A percentile compares a stretch with the other conserved stretches of the same genome.
Conservation (phyloP, 2,888 invertebrate species). For the Tuberolachnus salignus region DNA sequence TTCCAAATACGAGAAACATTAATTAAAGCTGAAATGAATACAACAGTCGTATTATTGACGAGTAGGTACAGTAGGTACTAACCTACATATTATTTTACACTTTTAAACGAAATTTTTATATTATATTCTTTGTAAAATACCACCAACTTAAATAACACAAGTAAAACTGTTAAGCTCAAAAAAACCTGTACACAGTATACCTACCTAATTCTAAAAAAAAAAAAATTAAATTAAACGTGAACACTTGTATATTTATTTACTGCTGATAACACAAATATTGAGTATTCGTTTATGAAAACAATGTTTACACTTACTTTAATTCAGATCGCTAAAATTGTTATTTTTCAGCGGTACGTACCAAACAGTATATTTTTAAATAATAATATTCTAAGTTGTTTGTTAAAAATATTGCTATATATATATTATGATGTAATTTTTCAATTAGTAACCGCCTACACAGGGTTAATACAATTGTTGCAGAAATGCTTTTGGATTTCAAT, state of each 20-base stretch:
- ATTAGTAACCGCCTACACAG: conserved; percentile 19
- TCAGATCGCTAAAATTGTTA: background rate
- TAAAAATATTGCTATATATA: too few species aligned
- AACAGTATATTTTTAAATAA: background rate
- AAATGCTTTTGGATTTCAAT: background rate
- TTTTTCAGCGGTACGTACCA: background rate
- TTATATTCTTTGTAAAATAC: conserved; percentile 12
- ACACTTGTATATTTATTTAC: background rate
- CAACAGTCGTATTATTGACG: background rate
- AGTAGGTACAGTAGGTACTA: too few species aligned
- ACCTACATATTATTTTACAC: background rate
- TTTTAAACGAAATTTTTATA: background rate
- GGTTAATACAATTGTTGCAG: background rate
- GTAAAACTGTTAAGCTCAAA: conserved; percentile 28
- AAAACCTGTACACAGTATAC: background rate
- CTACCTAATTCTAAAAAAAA: background rate
- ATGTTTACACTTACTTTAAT: background rate
- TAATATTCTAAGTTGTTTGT: background rate
- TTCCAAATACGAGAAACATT: background rate
- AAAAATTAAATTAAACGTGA: background rate
- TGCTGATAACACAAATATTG: conserved; percentile 7
- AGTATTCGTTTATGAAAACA: background rate
- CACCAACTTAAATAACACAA: background rate
- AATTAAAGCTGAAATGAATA: background rate
- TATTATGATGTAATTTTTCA: background rate